Evolutionary conservation across 2,888 invertebrate species (phyloP).

Genomic region (Oscheius myriophilus): DNA sequence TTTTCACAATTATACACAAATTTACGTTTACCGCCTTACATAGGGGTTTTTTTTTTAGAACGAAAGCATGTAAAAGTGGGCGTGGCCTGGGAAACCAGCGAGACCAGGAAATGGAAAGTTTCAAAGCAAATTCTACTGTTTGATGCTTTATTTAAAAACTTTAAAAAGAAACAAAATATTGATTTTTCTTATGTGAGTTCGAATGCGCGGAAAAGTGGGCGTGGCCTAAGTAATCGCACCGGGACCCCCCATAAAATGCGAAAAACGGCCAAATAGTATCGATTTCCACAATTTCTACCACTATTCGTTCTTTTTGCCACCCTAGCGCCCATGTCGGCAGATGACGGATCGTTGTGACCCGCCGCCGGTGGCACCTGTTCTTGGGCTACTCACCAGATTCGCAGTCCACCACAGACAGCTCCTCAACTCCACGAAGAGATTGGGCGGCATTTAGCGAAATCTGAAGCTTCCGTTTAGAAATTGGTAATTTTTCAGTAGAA

Average conservation of each 20-base stretch:
- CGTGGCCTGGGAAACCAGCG: no score
- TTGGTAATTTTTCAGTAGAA: neutral
- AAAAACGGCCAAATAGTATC: neutral
- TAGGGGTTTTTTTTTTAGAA: no score
- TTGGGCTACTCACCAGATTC: conserved; percentile 22
- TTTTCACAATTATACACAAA: no score
- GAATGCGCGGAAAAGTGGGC: neutral
- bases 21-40: no score
- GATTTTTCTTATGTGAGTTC: no score
- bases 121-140: no score
- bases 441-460: conserved; percentile 30
- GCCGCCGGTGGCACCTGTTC: neutral
- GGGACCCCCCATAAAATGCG: neutral
- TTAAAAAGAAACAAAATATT: no score
- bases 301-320: neutral
- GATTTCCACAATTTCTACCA: no score
- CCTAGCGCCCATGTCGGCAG: conserved; percentile 9
- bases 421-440: conserved; percentile 25
- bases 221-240: neutral
- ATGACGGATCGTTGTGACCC: conserved; percentile 21
- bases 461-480: conserved; percentile 1
- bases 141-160: no score
- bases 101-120: no score
- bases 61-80: no score
- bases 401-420: conserved; percentile 30